Base-by-base conservation (phyloP, 2,888 invertebrate genomes). In the Plusia festucae region DNA sequence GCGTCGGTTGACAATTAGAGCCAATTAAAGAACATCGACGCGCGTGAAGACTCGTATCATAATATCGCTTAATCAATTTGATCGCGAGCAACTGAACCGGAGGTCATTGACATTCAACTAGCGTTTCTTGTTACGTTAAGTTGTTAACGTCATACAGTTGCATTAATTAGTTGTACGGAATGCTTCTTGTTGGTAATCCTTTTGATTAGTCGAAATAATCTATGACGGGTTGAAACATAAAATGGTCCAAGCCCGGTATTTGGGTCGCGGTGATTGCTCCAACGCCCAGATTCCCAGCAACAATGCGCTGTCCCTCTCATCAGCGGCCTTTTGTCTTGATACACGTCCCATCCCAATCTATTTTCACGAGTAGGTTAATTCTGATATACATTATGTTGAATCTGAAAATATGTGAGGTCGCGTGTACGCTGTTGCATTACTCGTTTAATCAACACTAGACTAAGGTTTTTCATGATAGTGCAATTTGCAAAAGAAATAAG, bases 51-150 rank as follows among this genome's bases (percentile, higher is more conserved):
- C 78, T 86, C 81, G 84, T 88, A 91, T 90, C 88, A 88, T 90
- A 90, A 91, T 90, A 91, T 88, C 88, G 84, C 84, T 89, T 90
- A 90, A 93, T 93, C 91, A 92, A 92, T 91, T 91, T 88, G 90
- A 88, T 92, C 89, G 85, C 86, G 84, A 83, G 85, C 85, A 84
- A 86, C 87, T 87, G 83, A 84, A 82, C 82, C 60, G 76, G 75
- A 27, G 93, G 91, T 93, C 93, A 85, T 85, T 87, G 86, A 85
- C 89, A 84, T 81, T 62, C 79, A 67, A 60, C 70, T 61, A 78
- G 68, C 72, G 68, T 76, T 75, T 70, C 76, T 79, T 71, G 72
- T 76, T 78, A 73, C 79, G 72, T 76, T 74, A 70, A 74, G 73
- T 71, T 69, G 66, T 69, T 73, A 75, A 68, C 62, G 53, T 65